Evolutionary conservation across 1,140 invertebrate genomes (phyloP), one percentile per base, ranked within the genome.

Genomic region (Ceratina australensis): DNA sequence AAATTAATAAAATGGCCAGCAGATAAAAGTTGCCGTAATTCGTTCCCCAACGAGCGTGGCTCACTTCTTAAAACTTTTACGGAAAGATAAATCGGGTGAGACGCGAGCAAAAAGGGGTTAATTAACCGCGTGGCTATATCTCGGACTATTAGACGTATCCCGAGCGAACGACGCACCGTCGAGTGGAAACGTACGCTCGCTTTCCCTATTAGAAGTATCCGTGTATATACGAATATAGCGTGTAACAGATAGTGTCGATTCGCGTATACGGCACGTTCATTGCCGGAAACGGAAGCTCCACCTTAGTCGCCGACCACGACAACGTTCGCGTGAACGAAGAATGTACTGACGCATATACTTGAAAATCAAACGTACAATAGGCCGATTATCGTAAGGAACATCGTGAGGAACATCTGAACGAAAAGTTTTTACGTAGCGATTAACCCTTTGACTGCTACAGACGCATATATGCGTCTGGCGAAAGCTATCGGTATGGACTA

Each of bases 231-330:
- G 61, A 66, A 33, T 28, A 66, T 10, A 50, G 68, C 49, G 49
- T 61, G 42, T 63, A 64, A 80, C 63, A 61, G 79, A 86, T 75
- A 60, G 65, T 64, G 81, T 82, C 81, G 81, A 87, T 84, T 67
- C 79, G 75, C 81, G 72, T 81, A 86, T 83, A 69, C 80, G 83
- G 80, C 89, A 90, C 89, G 90, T 90, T 83, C 86, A 75, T 78
- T 85, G 74, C 90, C 88, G 90, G 90, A 90, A 90, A 90, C 90
- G 90, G 90, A 90, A 90, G 88, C 89, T 90, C 89, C 88, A 88
- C 89, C 89, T 88, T 88, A 82, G 79, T 61, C 72, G 60, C 72
- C 49, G 76, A 76, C 72, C 66, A 66, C 50, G 68, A 72, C 68
- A 71, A 72, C 73, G 81, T 72, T 80, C 67, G 52, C 56, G 68